Percentiles rank a stretch among this genome's conserved stretches.
Evolutionary conservation across 2,888 invertebrate genomes (phyloP).

Genomic region (Idaea dimidiata): DNA sequence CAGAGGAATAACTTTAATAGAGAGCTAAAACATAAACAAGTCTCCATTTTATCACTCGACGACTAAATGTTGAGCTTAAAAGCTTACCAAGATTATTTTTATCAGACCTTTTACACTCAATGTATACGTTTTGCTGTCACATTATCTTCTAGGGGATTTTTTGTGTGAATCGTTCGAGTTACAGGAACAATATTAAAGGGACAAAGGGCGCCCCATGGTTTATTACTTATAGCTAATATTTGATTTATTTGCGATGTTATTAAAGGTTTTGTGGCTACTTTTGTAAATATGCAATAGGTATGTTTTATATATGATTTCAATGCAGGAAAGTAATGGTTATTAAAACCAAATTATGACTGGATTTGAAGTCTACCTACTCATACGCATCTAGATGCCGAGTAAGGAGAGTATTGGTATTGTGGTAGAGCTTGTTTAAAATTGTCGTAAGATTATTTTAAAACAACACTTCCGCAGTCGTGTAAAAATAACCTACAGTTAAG

Average conservation of each 20-base stretch:
- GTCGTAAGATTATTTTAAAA: no score
- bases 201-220: constrained; percentile 46
- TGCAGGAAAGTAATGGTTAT: background rate
- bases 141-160: constrained; percentile 20
- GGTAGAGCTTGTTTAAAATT: background rate
- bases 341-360: background rate
- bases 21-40: constrained; percentile 1
- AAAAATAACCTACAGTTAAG: no score
- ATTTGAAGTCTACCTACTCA: background rate
- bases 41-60: background rate
- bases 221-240: constrained; percentile 53
- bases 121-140: constrained; percentile 4
- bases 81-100: constrained; percentile 9
- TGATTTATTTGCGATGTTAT: constrained; percentile 58
- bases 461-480: no score
- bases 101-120: constrained; percentile 5
- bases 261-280: constrained; percentile 26
- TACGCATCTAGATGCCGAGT: background rate
- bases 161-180: constrained; percentile 30
- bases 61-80: constrained; percentile 8
- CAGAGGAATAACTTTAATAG: background rate
- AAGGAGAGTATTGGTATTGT: background rate
- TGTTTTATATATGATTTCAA: background rate
- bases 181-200: constrained; percentile 40
- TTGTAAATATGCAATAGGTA: background rate